Base-by-base conservation (phyloP, 2,888 invertebrate genomes). In the Lepidocyrtoides sp. region DNA sequence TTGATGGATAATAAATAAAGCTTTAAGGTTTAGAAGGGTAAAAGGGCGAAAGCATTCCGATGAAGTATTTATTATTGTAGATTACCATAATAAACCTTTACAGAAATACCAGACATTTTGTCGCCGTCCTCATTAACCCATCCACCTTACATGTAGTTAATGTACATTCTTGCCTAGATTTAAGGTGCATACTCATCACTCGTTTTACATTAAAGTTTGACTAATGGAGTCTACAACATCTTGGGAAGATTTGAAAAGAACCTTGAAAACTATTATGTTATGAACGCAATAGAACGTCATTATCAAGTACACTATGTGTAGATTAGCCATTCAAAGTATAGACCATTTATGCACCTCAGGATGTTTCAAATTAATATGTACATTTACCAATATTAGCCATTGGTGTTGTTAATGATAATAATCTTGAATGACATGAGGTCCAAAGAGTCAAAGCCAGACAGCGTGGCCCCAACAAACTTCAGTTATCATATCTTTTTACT, bases 371-470 rank as follows among this genome's bases (percentile, higher is more conserved):
- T n/a, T n/a, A n/a, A 44, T 41, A 23, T 12, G 26, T 26, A 32
- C 36, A 32, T 69, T 12, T 17, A 69, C 14, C 36, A 69, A 29
- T 17, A 66, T 14, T 66, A 60, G 3, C 14, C 4, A 69, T 20
- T 72, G 69, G 44, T 75, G n/a, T 26, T 48, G 48, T 48, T 75
- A 48, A 48, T 51, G 26, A 75, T 75, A 48, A 75, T 48, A 75
- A 75, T 75, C 48, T 48, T 77, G 41, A 72, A 75, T 89, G 88
- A 89, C 88, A 89, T 54, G 88, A 81, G 88, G 88, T 82, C 82
- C 83, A 83, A 89, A 72, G 75, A 90, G 85, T 85, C 90, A 79
- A 83, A 90, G 57, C 92, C 91, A 92, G 92, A 92, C 92, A 92
- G 92, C 92, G 85, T 92, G 92, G 88, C 91, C 91, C 92, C 92